Base-by-base conservation (phyloP, 2,888 invertebrate species). In the Drosophila fungiperda region DNA sequence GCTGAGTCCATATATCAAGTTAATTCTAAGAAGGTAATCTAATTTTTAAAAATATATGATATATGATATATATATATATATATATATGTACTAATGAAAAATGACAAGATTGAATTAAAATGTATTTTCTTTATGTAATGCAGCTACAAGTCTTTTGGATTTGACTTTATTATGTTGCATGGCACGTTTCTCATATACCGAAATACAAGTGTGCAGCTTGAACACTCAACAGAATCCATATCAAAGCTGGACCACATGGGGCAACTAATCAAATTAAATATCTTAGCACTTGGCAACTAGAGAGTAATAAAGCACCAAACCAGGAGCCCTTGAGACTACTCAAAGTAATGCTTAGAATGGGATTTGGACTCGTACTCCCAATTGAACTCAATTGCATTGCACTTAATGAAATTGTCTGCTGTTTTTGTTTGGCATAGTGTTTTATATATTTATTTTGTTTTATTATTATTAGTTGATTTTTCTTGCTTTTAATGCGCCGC, bases 381-480 rank as follows among this genome's bases (percentile, higher is more conserved):
- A 26, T 64, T 1, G 52, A 40, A 68, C 42, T 68, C 66, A 53
- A 68, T 69, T 67, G 57, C 54, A 54, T 66, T 67, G 70, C 77
- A 86, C 83, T 81, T 86, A 79, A 86, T 86, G 71, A 83, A 86
- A 83, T 86, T 77, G 75, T 75, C 68, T 72, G 62, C 48, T 64
- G 68, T 49, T 73, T 48, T 62, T 54, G 73, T 76, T 76, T 73
- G 67, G 69, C 74, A 72, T 50, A 68, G 69, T 68, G 63, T 70
- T 73, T 69, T 48, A 66, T 59, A 48, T 48, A 53, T 50, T 50
- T 29, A 36, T 17, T 4, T 42, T 38, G 8, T 53, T 42, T 55
- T 23, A 23, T 45, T 45, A 45, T 23, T 23, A 23, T 45, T 15
- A 8, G 26, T 32, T 50, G 7, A 0, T 54, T 40, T 54, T 62